Base-by-base conservation (phyloP, 2,888 invertebrate species). In the Ichneumon xanthorius region DNA sequence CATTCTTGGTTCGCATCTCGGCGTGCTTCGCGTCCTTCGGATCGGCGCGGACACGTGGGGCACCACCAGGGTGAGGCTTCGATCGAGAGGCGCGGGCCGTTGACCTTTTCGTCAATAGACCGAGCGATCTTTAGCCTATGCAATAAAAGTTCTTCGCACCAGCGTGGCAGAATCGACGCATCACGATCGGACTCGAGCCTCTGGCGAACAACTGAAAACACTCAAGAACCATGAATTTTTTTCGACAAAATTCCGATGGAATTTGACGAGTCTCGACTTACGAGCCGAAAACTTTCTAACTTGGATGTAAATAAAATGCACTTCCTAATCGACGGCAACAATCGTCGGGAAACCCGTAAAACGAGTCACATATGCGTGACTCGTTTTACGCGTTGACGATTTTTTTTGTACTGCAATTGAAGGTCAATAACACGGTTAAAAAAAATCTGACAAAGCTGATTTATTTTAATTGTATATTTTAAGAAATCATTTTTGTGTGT, bases 101-200 rank as follows among this genome's bases (percentile, higher is more conserved):
- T 63, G 45, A 71, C 71, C 63, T 80, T 80, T 80, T 19, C 22
- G 37, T n/a, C 37, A n/a, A 80, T 80, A 65, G 71, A 65, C 63
- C 33, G 26, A 55, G 22, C 58, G 58, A 58, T 58, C 58, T 58
- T 58, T 58, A 26, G 58, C 22, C 58, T 26, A 58, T 58, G 58
- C 58, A 58, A 58, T 58, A 58, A 26, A 58, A 58, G 14, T 22
- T 58, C 14, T 58, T 58, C 26, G 22, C 58, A 58, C n/a, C 58
- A 14, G 22, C 58, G 14, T 26, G 26, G 1, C 55, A 48, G 58
- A 58, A 26, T 26, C 55, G 55, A 11, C 55, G 22, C 2, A 11
- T 4, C 55, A 22, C 22, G 26, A 58, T 58, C 22, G 22, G 4
- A 22, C 9, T 55, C 58, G 22, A 14, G 4, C 14, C 26, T 22